phyloP scores from a whole-genome alignment of 1,140 invertebrate species.

The Spodoptera frugiperda region DNA sequence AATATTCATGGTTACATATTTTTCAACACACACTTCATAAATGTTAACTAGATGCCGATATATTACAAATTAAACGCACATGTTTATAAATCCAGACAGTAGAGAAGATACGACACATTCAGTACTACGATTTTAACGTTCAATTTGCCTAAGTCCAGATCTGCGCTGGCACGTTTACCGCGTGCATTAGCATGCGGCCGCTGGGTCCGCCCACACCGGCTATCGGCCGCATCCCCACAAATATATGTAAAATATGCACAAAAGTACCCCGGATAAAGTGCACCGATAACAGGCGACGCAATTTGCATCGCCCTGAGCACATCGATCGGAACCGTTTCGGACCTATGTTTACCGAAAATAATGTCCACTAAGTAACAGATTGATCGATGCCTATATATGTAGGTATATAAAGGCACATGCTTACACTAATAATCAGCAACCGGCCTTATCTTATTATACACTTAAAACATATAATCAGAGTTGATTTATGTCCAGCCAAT shows the following conservation, averaged over 20 bases:
- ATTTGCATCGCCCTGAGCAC: slow-evolving; percentile 79
- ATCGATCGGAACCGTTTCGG: slow-evolving; percentile 65
- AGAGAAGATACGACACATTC: slow-evolving; percentile 9
- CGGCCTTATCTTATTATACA: background rate
- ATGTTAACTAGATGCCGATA: background rate
- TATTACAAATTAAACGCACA: background rate
- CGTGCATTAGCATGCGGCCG: slow-evolving; percentile 74
- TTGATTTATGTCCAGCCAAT: slow-evolving; percentile 13
- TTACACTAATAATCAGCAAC: slow-evolving; percentile 9
- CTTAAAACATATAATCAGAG: background rate
- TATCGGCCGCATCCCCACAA: slow-evolving; percentile 73
- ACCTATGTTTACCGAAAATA: slow-evolving; percentile 76
- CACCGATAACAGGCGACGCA: slow-evolving; percentile 79
- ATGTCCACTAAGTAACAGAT: slow-evolving; percentile 29
- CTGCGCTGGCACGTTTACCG: slow-evolving; percentile 57
- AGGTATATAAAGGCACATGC: too few species aligned
- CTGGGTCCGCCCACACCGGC: slow-evolving; percentile 73
- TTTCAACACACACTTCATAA: too few species aligned
- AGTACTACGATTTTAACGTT: slow-evolving; percentile 28
- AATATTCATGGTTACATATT: background rate
- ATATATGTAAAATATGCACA: slow-evolving; percentile 83
- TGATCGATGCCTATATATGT: slow-evolving; percentile 22
- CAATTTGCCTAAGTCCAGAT: slow-evolving; percentile 56
- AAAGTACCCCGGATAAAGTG: slow-evolving; percentile 81
- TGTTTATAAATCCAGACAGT: background rate